Evolutionary conservation across 1,140 invertebrate genomes (phyloP).

Genomic region (Trichonephila clavata): DNA sequence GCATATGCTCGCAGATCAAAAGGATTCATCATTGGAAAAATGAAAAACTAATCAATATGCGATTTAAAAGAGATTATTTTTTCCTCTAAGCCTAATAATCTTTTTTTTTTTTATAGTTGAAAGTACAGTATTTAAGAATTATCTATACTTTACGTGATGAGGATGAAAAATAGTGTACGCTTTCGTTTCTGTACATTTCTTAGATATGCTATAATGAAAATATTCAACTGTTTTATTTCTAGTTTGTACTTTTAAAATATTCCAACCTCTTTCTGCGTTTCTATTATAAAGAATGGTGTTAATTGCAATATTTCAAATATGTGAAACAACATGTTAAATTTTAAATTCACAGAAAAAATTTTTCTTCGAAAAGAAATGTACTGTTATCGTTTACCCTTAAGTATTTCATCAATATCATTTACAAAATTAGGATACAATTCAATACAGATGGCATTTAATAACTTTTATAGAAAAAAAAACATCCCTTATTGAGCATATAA

Average conservation of each 20-base stretch:
- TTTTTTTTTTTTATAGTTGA: neutral
- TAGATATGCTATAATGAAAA: neutral
- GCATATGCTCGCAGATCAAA: no score
- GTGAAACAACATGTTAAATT: neutral
- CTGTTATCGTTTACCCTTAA: no score
- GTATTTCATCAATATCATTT: no score
- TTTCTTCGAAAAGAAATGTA: no score
- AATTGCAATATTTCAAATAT: neutral
- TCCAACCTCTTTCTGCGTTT: neutral
- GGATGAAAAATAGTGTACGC: conserved; percentile 38
- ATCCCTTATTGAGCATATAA: no score
- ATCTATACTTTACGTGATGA: conserved; percentile 35
- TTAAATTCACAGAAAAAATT: neutral
- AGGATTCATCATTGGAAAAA: neutral
- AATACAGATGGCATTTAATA: no score
- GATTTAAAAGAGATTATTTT: conserved; percentile 9
- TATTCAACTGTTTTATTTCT: conserved; percentile 31
- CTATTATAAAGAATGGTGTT: neutral
- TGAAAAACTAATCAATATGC: conserved; percentile 12
- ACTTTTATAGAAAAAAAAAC: no score
- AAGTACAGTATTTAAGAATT: conserved; percentile 1
- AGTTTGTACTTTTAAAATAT: conserved; percentile 38
- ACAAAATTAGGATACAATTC: no score
- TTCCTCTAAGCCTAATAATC: conserved; percentile 1
- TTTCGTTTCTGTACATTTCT: conserved; percentile 13